Percentiles rank a stretch among this genome's conserved stretches.
Evolutionary conservation across 2,113 vertebrate species (phyloP).

Genomic region (Percina caprodes): DNA sequence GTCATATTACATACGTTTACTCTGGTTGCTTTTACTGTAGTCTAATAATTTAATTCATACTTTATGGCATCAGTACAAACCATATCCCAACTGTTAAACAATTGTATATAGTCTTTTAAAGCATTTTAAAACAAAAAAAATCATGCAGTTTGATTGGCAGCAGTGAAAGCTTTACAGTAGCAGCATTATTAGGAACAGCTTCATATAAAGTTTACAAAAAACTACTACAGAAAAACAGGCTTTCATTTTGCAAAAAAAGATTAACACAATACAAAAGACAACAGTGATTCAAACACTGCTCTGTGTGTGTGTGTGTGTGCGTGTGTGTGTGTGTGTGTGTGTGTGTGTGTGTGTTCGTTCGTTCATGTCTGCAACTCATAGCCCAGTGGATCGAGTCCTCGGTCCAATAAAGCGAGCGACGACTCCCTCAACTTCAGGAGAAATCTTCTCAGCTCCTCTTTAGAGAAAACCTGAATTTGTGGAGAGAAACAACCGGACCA

Average conservation of each 20-base stretch:
- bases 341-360: not conserved
- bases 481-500: not conserved
- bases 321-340: too few species aligned
- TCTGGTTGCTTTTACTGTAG: too few species aligned
- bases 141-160: not conserved
- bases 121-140: not conserved
- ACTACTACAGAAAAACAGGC: constrained; percentile 24
- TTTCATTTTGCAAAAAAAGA: constrained; percentile 60
- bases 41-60: not conserved
- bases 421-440: constrained; percentile 91
- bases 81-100: not conserved
- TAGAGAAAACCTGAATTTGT: constrained; percentile 90
- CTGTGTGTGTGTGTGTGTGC: too few species aligned
- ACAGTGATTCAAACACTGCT: constrained; percentile 12
- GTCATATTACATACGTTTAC: too few species aligned
- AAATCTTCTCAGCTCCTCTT: constrained; percentile 90
- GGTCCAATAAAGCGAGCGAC: constrained; percentile 90
- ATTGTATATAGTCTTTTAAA: not conserved
- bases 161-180: too few species aligned
- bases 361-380: constrained; percentile 89
- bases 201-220: not conserved
- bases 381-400: constrained; percentile 91
- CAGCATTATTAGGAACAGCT: not conserved
- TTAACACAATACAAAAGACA: not conserved
- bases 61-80: too few species aligned